A percentile compares a stretch with the other conserved stretches of the same genome.
Evolutionary conservation across 2,888 invertebrate genomes (phyloP).

Genomic region (Hesperia comma): DNA sequence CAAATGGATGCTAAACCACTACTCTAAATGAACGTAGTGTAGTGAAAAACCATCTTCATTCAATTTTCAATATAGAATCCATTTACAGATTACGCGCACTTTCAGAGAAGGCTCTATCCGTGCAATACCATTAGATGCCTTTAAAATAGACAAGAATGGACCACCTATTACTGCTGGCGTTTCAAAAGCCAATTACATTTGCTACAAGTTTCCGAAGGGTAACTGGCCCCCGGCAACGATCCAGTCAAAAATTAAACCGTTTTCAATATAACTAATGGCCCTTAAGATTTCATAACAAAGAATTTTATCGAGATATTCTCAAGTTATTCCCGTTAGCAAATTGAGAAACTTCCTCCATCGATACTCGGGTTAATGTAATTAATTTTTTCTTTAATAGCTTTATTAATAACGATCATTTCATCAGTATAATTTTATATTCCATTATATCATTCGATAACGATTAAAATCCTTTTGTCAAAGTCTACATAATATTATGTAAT

Average conservation of each 20-base stretch:
- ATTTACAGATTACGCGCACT: slow-evolving; percentile 28
- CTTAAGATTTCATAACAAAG: slow-evolving; percentile 55
- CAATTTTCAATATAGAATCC: slow-evolving; percentile 26
- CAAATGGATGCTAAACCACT: background rate
- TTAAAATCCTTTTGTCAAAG: too few species aligned
- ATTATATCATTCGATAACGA: background rate
- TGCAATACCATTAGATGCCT: slow-evolving; percentile 40
- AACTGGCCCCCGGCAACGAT: slow-evolving; percentile 46
- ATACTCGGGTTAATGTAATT: slow-evolving; percentile 42
- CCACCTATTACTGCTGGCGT: slow-evolving; percentile 34
- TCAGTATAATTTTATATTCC: background rate
- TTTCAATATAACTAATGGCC: slow-evolving; percentile 54
- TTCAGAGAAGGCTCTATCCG: slow-evolving; percentile 1
- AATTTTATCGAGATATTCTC: slow-evolving; percentile 47
- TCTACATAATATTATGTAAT: too few species aligned
- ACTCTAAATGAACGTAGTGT: background rate
- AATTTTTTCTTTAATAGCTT: slow-evolving; percentile 7
- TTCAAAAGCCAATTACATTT: slow-evolving; percentile 56
- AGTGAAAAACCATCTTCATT: slow-evolving; percentile 11
- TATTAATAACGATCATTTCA: slow-evolving; percentile 43
- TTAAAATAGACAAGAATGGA: slow-evolving; percentile 39
- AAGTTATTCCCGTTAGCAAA: slow-evolving; percentile 45
- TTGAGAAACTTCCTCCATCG: slow-evolving; percentile 47
- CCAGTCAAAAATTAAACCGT: slow-evolving; percentile 51
- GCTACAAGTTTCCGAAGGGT: slow-evolving; percentile 45